Base-by-base conservation (phyloP, 35 echinoderm and acorn worm species). In the Apostichopus japonicus region DNA sequence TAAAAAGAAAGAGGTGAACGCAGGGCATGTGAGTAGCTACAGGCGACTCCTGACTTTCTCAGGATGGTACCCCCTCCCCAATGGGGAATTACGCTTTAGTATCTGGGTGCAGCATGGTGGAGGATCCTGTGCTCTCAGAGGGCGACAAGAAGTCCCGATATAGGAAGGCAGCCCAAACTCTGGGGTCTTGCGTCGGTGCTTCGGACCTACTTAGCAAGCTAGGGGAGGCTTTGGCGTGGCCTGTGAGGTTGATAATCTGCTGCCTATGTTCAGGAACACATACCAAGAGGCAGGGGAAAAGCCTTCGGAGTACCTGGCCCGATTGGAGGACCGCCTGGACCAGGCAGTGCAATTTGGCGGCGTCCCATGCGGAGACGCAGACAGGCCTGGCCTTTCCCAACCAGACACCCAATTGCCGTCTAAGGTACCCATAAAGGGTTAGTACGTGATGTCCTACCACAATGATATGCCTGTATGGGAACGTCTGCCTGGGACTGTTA, bases 41-140 rank as follows among this genome's bases (percentile, higher is more conserved):
- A 63, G 94, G 13, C 23, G 91, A 19, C 94, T 95, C 23, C 23
- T 90, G 5, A 76, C 84, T 6, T 95, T 95, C 21, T 95, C 94
- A 19, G 91, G 94, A 2, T 8, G 16, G 67, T 72, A 4, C 67
- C 67, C 94, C 15, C 5, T 77, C 16, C 91, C 94, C 5, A n/a
- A n/a, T n/a, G n/a, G n/a, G n/a, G n/a, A n/a, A n/a, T n/a, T n/a
- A n/a, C n/a, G n/a, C n/a, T n/a, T n/a, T n/a, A 89, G n/a, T 88
- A 57, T 4, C 56, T 57, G 56, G 56, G 56, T 9, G 9, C 56
- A 57, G 56, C 56, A 57, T 57, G 56, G 56, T 57, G 56, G 56
- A 57, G 4, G 56, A 57, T 57, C 56, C 56, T 57, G 56, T 4
- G 9, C 56, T 57, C 56, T 57, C 56, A 5, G 56, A 9, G 56